Evolutionary conservation across 2,113 vertebrate genomes (phyloP), one percentile per base, ranked within the genome.

Genomic region (Sapajus apella): DNA sequence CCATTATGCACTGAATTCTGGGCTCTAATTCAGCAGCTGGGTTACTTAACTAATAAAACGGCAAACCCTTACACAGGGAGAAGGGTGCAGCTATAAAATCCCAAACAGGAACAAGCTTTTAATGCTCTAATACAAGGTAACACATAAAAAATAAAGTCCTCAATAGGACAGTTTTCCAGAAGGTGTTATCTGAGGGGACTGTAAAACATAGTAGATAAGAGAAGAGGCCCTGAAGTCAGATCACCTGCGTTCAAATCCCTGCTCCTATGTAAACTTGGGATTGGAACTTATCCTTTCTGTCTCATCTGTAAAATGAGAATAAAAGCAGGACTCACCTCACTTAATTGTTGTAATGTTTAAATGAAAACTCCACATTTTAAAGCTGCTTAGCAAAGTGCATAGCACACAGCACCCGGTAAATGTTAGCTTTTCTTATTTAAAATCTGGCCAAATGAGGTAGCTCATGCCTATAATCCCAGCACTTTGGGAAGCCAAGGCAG

Each of bases 341-440:
- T 58, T 40, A 83, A 32, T 16, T 80, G 16, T 16, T 64, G 40
- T 79, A 32, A 96, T 76, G 13, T 91, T 93, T 73, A 95, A 93
- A 80, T 81, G 7, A 40, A 89, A 75, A 35, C 9, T 35, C 73
- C 32, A 80, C 47, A 12, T n/a, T 91, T 97, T 84, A 94, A 94
- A 91, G 45, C 58, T 88, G 8, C 23, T 87, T 91, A 95, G 55
- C 37, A 95, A 47, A 89, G 30, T 76, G 47, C 66, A 82, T 61
- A 56, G 66, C 55, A 76, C 14, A 89, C 5, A 77, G 18, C 8
- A 76, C 47, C 87, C 45, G 72, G 64, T 84, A 89, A 85, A 95
- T 14, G n/a, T 76, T 72, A 87, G 17, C 70, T 80, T 83, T 85
- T 89, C 91, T 81, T 92, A 95, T 52, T 92, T 90, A 90, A 96